Evolutionary conservation across 2,797 vertebrate species (phyloP).

Genomic region (Megalops cyprinoides): DNA sequence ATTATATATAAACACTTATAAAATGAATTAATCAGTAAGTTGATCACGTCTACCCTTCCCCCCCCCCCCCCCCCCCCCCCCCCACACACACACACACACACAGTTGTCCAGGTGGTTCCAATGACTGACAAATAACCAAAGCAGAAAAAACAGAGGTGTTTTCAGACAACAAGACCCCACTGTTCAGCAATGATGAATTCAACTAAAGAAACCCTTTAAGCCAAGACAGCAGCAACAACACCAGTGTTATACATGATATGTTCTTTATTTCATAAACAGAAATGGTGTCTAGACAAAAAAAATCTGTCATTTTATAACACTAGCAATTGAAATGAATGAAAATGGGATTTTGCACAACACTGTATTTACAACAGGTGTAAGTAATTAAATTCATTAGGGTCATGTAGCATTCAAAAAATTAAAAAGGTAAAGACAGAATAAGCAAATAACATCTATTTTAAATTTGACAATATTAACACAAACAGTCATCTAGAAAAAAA

Average conservation of each 20-base stretch:
- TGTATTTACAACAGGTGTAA: conserved; percentile 98
- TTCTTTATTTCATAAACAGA: conserved; percentile 99
- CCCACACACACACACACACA: too few species aligned
- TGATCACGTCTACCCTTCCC: too few species aligned
- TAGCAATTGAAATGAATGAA: conserved; percentile 98
- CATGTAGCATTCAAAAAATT: conserved; percentile 84
- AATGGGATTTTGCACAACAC: conserved; percentile 92
- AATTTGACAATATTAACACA: conserved; percentile 99
- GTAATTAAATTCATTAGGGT: conserved; percentile 93
- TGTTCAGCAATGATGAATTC: too few species aligned
- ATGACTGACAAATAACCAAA: too few species aligned
- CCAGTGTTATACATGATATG: conserved; percentile 88
- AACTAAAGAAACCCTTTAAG: not conserved
- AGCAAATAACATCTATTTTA: conserved; percentile 96
- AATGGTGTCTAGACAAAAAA: conserved; percentile 99
- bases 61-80: too few species aligned
- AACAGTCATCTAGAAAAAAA: conserved; percentile 94
- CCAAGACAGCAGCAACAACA: conserved; percentile 34
- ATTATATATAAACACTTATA: too few species aligned
- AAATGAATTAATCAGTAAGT: too few species aligned
- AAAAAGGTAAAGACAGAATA: conserved; percentile 92
- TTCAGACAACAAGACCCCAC: too few species aligned
- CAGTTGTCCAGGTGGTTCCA: too few species aligned
- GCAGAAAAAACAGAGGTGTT: too few species aligned
- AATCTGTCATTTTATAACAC: conserved; percentile 91